Evolutionary conservation across 2,797 vertebrate genomes (phyloP).

Genomic region (Pitangus sulphuratus): DNA sequence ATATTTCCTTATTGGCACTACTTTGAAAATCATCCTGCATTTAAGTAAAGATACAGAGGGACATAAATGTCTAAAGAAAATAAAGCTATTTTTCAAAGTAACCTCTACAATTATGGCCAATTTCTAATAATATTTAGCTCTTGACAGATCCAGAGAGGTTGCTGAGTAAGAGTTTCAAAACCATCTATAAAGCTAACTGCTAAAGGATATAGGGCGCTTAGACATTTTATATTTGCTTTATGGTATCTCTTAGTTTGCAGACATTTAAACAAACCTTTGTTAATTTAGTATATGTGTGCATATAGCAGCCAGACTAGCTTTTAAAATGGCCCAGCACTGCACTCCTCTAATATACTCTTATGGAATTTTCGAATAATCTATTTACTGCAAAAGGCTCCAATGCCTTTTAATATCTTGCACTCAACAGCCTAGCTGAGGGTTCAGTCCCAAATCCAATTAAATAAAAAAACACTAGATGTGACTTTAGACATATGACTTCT

Average conservation of each 20-base stretch:
- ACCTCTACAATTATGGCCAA: not conserved
- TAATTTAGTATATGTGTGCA: not conserved
- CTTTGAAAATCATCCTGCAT: not conserved
- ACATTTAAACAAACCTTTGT: not conserved
- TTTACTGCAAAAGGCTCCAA: not conserved
- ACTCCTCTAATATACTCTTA: not conserved
- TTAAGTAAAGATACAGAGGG: not conserved
- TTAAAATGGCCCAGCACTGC: not conserved
- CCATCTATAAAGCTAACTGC: not conserved
- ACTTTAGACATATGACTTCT: not conserved
- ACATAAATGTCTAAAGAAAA: not conserved
- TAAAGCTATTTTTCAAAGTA: not conserved
- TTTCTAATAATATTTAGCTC: not conserved
- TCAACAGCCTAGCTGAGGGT: not conserved
- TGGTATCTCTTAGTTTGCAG: not conserved
- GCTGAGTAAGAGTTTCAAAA: not conserved
- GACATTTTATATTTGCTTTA: not conserved
- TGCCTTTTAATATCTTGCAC: not conserved
- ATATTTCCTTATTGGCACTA: not conserved
- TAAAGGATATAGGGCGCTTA: not conserved
- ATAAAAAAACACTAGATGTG: not conserved
- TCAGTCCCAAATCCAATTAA: not conserved
- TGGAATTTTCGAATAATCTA: not conserved
- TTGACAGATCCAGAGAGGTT: not conserved
- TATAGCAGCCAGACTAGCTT: not conserved